These are phyloP conservation scores for Sebastes fasciatus DNA, from an alignment of 2,113 vertebrate genomes.

Conservation along the genomic window DNA sequence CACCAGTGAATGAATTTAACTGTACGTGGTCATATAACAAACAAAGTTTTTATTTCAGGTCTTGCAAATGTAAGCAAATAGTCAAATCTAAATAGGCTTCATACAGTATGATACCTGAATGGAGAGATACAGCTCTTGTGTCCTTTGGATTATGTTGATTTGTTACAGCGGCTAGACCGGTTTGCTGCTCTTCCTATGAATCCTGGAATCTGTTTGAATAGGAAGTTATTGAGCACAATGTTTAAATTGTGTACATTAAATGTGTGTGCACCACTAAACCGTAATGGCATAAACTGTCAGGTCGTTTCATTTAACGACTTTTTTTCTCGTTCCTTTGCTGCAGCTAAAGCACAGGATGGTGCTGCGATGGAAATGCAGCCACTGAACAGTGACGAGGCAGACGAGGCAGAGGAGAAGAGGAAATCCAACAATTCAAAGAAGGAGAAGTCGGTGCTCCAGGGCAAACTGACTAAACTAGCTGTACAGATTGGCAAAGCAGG, in stretches of 20 bases:
- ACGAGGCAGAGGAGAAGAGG: conserved; percentile 94
- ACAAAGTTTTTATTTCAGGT: background rate
- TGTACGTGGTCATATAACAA: too few species aligned
- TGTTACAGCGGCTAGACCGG: conserved; percentile 1
- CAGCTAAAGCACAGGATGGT: conserved; percentile 98
- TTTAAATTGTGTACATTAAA: background rate
- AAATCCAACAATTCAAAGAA: conserved; percentile 96
- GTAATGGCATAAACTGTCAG: background rate
- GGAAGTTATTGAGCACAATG: background rate
- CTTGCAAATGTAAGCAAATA: conserved; percentile 45
- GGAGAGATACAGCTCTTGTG: conserved; percentile 1
- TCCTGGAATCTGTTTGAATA: background rate
- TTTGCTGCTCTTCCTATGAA: conserved; percentile 1
- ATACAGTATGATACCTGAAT: background rate
- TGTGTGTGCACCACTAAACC: background rate
- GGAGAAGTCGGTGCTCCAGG: conserved; percentile 98
- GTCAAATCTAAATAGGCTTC: background rate
- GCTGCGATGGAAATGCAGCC: conserved; percentile 99
- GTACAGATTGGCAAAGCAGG: conserved; percentile 99
- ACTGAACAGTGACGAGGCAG: conserved; percentile 95
- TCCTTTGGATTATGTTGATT: conserved; percentile 25
- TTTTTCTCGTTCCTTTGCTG: conserved; percentile 1
- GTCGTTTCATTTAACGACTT: background rate
- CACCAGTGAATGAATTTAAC: too few species aligned
- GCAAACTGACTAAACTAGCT: conserved; percentile 97